Evolutionary conservation across 1,140 invertebrate species (phyloP).

Genomic region (Dreissena rostriformis): DNA sequence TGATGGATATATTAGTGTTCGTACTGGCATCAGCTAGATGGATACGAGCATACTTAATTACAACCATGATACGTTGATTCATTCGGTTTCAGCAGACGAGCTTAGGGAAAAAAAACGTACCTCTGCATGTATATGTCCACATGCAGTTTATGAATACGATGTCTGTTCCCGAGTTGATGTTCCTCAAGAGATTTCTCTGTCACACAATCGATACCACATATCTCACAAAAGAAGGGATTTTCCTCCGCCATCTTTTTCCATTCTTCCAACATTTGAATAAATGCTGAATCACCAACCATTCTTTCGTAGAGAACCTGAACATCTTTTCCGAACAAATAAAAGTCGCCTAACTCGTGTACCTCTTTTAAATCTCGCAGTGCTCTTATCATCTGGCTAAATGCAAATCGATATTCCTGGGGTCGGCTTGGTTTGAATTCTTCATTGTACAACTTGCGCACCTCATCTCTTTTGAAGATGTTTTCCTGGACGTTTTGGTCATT

Average conservation of each 20-base stretch:
- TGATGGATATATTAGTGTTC: too few relatives aligned
- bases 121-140: conserved; percentile 7
- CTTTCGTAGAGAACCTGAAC: conserved; percentile 16
- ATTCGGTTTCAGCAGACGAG: too few relatives aligned
- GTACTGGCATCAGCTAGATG: too few relatives aligned
- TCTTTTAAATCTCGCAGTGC: neutral
- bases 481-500: too few relatives aligned
- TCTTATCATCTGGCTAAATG: neutral
- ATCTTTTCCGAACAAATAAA: conserved; percentile 14
- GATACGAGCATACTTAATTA: too few relatives aligned
- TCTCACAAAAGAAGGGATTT: conserved; percentile 12
- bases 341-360: conserved; percentile 28
- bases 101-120: too few relatives aligned
- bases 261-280: conserved; percentile 1
- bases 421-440: neutral
- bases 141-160: conserved; percentile 37
- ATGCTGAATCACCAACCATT: neutral
- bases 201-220: conserved; percentile 12
- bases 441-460: neutral
- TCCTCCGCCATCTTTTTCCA: neutral
- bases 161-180: conserved; percentile 1
- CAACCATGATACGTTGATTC: too few relatives aligned
- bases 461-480: conserved; percentile 15
- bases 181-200: conserved; percentile 3
- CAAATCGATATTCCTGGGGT: neutral